These are phyloP conservation scores for Diachasma alloeum DNA, from an alignment of 1,140 invertebrate species.

Conservation along the genomic window DNA sequence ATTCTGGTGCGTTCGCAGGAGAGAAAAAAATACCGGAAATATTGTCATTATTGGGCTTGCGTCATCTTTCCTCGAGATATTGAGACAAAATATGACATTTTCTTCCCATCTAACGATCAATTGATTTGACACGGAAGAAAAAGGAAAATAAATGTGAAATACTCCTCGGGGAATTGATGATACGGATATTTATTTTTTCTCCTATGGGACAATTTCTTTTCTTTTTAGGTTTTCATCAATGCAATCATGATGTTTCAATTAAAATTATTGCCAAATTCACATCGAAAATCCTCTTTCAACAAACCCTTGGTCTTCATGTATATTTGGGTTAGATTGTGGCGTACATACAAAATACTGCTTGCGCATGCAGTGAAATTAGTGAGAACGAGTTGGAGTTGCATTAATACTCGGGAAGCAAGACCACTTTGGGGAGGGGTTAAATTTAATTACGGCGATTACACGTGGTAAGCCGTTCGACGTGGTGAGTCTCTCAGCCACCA, in stretches of 20 bases:
- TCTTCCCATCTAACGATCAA: not conserved
- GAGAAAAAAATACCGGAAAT: not conserved
- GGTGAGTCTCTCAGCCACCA: not conserved
- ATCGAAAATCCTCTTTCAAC: not conserved
- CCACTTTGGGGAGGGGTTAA: constrained; percentile 32
- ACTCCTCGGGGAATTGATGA: too few species aligned
- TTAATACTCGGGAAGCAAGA: constrained; percentile 30
- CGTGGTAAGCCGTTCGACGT: constrained; percentile 24
- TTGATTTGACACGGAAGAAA: not conserved
- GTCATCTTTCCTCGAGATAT: not conserved
- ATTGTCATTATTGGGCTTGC: not conserved
- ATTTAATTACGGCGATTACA: constrained; percentile 50
- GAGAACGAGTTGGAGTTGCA: not conserved
- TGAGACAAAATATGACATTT: not conserved
- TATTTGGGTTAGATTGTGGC: not conserved
- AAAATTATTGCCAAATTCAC: too few species aligned
- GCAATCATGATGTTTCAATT: too few species aligned
- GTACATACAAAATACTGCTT: not conserved
- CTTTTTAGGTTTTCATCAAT: too few species aligned
- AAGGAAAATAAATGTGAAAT: too few species aligned
- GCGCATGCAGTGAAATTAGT: not conserved
- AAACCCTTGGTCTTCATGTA: not conserved
- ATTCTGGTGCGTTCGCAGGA: not conserved
- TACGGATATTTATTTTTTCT: too few species aligned
- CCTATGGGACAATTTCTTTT: too few species aligned